phyloP scores from a whole-genome alignment of 2,797 vertebrate genomes.

The Mormyrus hasselquistii region DNA sequence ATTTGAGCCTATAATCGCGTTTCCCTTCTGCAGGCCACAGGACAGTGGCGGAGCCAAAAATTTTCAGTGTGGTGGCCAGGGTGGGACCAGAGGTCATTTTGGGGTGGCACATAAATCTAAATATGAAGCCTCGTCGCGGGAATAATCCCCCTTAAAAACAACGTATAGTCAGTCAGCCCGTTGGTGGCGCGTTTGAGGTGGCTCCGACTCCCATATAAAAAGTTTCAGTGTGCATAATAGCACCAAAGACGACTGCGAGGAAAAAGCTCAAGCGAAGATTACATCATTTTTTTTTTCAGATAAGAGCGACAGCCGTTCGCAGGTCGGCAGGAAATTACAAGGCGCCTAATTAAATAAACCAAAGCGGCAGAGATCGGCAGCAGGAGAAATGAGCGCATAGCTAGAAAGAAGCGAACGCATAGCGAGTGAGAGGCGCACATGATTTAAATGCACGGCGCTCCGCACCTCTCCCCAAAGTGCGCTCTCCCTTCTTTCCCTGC shows the following conservation, averaged over 20 bases:
- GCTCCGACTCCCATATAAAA: conserved; percentile 74
- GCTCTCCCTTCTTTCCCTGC: conserved; percentile 26
- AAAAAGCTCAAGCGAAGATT: conserved; percentile 48
- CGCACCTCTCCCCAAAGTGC: conserved; percentile 33
- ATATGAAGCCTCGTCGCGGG: conserved; percentile 37
- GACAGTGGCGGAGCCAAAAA: not conserved
- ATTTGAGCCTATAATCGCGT: not conserved
- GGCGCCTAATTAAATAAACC: conserved; percentile 25
- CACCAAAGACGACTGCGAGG: conserved; percentile 64
- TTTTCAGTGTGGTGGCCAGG: not conserved
- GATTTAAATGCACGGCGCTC: conserved; percentile 18
- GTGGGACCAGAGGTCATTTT: not conserved
- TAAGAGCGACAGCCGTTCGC: conserved; percentile 24
- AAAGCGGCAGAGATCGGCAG: conserved; percentile 31
- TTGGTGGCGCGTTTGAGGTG: conserved; percentile 80
- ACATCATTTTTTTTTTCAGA: conserved; percentile 48
- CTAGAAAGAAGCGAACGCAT: conserved; percentile 22
- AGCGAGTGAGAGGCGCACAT: conserved; percentile 11
- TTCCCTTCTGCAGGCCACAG: not conserved
- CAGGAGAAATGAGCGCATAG: conserved; percentile 30
- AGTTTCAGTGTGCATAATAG: conserved; percentile 68
- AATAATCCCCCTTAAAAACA: conserved; percentile 56
- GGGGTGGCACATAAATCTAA: conserved; percentile 46
- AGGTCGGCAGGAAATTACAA: conserved; percentile 31
- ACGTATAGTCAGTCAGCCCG: conserved; percentile 41